Conservation (phyloP, 2,113 vertebrate species). For the Prionailurus viverrinus region DNA sequence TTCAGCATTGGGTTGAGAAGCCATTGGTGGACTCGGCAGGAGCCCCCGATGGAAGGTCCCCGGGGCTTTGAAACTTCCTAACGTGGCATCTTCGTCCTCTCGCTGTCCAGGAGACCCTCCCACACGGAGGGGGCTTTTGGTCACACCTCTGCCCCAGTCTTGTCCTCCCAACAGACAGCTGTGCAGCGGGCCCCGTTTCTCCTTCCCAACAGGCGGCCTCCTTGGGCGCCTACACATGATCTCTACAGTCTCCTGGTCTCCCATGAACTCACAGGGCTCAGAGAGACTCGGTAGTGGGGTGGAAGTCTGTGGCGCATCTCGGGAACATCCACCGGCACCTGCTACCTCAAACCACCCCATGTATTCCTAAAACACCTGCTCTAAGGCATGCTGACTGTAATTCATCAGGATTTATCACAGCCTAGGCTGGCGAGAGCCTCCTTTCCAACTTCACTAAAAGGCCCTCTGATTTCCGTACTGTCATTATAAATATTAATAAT, state of each 20-base stretch:
- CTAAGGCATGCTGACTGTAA: not conserved
- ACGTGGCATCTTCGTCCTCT: not conserved
- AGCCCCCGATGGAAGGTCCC: accelerated
- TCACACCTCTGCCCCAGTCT: accelerated
- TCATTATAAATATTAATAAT: not conserved
- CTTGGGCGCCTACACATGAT: not conserved
- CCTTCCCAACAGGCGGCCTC: not conserved
- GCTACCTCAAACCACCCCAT: not conserved
- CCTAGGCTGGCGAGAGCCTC: accelerated
- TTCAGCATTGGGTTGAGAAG: not conserved
- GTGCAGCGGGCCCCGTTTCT: accelerated
- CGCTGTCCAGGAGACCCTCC: accelerated
- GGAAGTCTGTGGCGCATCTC: not conserved
- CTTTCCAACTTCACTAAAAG: not conserved
- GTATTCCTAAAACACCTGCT: not conserved
- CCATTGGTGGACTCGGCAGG: accelerated
- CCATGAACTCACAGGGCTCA: not conserved
- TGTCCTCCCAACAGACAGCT: accelerated
- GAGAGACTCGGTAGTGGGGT: not conserved
- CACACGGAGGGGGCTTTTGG: accelerated
- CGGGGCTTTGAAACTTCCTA: not conserved
- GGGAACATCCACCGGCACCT: not conserved
- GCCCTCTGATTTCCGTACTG: not conserved
- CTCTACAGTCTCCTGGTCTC: not conserved
- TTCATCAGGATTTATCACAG: not conserved